Evolutionary conservation across 2,888 invertebrate species (phyloP).

Genomic region (Hyppa rectilinea): DNA sequence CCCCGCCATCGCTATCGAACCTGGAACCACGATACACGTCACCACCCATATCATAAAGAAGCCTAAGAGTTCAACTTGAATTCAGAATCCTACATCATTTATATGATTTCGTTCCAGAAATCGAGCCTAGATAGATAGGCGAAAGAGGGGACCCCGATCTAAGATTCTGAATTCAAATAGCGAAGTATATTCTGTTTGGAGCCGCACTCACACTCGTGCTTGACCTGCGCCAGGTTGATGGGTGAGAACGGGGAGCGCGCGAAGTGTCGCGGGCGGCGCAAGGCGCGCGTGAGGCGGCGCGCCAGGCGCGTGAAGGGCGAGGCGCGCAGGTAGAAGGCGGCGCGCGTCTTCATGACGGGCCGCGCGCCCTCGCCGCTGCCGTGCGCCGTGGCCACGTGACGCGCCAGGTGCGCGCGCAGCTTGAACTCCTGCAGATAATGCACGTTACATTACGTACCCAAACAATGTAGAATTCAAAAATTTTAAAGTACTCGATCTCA

Average conservation of each 20-base stretch:
- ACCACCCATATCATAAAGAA: background rate
- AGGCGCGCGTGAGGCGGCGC: constrained; percentile 95
- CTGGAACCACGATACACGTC: constrained; percentile 71
- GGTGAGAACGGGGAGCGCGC: constrained; percentile 96
- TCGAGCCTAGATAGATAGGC: background rate
- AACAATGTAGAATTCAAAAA: background rate
- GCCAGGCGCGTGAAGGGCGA: constrained; percentile 97
- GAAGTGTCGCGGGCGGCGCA: constrained; percentile 95
- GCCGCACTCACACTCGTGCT: constrained; percentile 94
- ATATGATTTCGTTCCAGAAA: background rate
- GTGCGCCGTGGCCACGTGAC: constrained; percentile 98
- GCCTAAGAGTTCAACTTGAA: background rate
- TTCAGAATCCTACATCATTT: background rate
- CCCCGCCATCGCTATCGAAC: constrained; percentile 89
- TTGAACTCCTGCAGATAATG: constrained; percentile 94
- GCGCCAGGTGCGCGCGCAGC: constrained; percentile 97
- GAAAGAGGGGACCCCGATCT: background rate
- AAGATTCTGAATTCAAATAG: background rate
- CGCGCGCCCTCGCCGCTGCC: constrained; percentile 93
- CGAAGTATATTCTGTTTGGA: background rate
- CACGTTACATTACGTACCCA: background rate
- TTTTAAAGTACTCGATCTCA: background rate
- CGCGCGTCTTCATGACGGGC: constrained; percentile 99
- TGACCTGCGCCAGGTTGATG: constrained; percentile 95
- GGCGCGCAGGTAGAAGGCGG: constrained; percentile 98